Evolutionary conservation across 2,888 invertebrate genomes (phyloP).

Genomic region (Noctua pronuba): DNA sequence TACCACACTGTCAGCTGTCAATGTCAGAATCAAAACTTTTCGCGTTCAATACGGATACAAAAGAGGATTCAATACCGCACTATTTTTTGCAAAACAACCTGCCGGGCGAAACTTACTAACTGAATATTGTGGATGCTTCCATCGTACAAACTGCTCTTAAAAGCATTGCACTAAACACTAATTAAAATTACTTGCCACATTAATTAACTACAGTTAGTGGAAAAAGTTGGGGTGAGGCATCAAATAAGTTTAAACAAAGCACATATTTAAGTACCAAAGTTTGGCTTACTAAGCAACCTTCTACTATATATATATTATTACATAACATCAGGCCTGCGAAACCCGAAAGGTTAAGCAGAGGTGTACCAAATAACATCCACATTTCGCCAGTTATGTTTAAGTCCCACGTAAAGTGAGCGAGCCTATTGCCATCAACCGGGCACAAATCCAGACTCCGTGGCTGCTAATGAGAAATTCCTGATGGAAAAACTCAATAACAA

Average conservation of each 20-base stretch:
- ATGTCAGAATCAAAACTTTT: slow-evolving; percentile 36
- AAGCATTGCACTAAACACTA: not conserved
- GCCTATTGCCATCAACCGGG: too few relatives aligned
- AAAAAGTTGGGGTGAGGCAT: not conserved
- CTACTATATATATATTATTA: not conserved
- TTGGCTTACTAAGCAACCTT: not conserved
- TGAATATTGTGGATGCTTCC: not conserved
- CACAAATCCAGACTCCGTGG: too few relatives aligned
- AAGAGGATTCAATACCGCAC: slow-evolving; percentile 9
- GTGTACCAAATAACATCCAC: too few relatives aligned
- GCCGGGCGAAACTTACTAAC: not conserved
- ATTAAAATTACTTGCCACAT: not conserved
- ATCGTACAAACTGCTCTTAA: not conserved
- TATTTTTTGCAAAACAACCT: not conserved
- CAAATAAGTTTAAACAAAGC: not conserved
- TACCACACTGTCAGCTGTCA: slow-evolving; percentile 38
- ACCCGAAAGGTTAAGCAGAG: too few relatives aligned
- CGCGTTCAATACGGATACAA: not conserved
- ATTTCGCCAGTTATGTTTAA: too few relatives aligned
- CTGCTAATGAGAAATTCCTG: too few relatives aligned
- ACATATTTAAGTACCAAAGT: not conserved
- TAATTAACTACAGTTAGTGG: not conserved
- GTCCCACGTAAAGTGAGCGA: too few relatives aligned
- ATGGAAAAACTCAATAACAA: too few relatives aligned
- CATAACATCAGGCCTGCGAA: too few relatives aligned